Base-by-base conservation (phyloP, 1,140 invertebrate genomes). In the Dermatophagoides farinae region DNA sequence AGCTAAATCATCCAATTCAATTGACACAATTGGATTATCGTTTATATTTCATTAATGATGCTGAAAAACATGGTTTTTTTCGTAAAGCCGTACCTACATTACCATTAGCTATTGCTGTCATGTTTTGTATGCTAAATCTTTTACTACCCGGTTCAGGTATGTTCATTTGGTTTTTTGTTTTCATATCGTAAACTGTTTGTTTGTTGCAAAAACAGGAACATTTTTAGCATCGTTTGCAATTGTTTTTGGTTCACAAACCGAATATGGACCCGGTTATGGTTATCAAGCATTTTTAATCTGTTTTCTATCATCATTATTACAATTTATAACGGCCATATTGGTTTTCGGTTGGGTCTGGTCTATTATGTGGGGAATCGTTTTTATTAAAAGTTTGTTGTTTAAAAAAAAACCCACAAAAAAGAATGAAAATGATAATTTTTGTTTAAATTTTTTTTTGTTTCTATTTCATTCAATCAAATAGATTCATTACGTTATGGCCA, bases 291-390 rank as follows among this genome's bases (percentile, higher is more conserved):
- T 76, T 51, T 63, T 69, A 31, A 69, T 74, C 53, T 75, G 75
- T 60, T 38, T 77, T 6, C 54, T 76, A 22, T 71, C 76, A 6
- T 72, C 70, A 18, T 61, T 74, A 11, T 65, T 76, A 8, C 74
- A 76, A 67, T 67, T 75, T 60, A 55, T 74, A 20, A 73, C 74
- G 4, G 72, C 74, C 46, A 65, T 75, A 31, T 61, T 77, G 37
- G 73, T 77, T 11, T 68, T 77, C 18, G 76, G 76, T 12, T 77
- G 75, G 75, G 75, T 77, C 25, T 77, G 75, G 74, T 74, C 72
- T 61, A 76, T 77, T 58, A 67, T 75, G 51, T 76, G 75, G 72
- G 75, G 75, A 6, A 74, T 76, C 65, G 73, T 72, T 50, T 76
- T 76, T 64, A 70, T 77, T 40, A 73, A 74, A 64, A 54, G 62